Conservation (phyloP, 2,888 invertebrate species). For the Scelioninae gen. 1 region DNA sequence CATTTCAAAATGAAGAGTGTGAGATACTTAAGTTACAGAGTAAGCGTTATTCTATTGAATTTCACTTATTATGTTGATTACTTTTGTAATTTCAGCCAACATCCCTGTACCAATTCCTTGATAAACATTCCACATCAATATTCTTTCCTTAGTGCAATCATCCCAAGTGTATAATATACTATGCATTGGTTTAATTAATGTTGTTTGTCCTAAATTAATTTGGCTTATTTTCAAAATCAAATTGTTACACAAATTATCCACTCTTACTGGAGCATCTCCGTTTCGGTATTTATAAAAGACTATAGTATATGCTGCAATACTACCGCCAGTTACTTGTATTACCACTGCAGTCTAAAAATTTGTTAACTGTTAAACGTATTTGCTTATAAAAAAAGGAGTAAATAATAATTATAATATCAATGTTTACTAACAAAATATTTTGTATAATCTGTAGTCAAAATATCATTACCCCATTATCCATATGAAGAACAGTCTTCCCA, state of each 20-base stretch:
- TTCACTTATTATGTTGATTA: slow-evolving; percentile 68
- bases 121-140: slow-evolving; percentile 92
- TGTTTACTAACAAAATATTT: no score
- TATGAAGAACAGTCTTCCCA: slow-evolving; percentile 90
- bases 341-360: slow-evolving; percentile 86
- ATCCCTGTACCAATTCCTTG: slow-evolving; percentile 91
- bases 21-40: no score
- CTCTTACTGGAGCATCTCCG: slow-evolving; percentile 92
- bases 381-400: no score
- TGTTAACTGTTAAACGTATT: no score
- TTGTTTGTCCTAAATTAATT: slow-evolving; percentile 87
- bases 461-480: slow-evolving; percentile 90
- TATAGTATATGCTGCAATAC: slow-evolving; percentile 89
- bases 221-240: slow-evolving; percentile 92
- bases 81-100: slow-evolving; percentile 89
- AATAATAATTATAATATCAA: no score
- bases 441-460: no score
- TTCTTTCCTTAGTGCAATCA: slow-evolving; percentile 90
- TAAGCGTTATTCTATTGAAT: no score
- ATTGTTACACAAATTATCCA: slow-evolving; percentile 94
- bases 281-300: slow-evolving; percentile 89
- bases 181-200: slow-evolving; percentile 90
- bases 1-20: no score
- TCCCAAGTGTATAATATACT: slow-evolving; percentile 94
- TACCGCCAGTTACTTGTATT: slow-evolving; percentile 90